Base-by-base conservation (phyloP, 2,888 invertebrate genomes). In the Anodontia alba region DNA sequence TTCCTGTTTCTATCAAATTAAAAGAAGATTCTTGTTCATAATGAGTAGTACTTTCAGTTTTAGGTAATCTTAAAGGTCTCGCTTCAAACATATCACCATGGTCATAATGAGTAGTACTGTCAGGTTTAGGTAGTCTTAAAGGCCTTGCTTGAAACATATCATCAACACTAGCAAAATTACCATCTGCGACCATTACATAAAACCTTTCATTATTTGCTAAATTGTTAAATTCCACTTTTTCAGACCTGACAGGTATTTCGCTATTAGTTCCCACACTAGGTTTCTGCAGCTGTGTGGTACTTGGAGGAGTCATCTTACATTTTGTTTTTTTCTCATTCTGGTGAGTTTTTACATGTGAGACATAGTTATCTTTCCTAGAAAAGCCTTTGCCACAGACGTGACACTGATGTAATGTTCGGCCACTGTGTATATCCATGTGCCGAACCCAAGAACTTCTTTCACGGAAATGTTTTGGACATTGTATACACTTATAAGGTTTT, bases 331-430 rank as follows among this genome's bases (percentile, higher is more conserved):
- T 62, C 23, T 33, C 62, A 62, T 15, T 31, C 62, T 62, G 33
- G 33, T 62, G 62, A 12, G 31, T 15, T 17, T 62, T 62, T 20
- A 62, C 31, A 20, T 62, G 62, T 31, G 62, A 33, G 10, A 62
- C 33, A 17, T 62, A 62, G 33, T 62, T 62, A 62, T 62, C 62
- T 62, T 62, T 62, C 62, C 62, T 62, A 33, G 33, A 31, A 23
- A 62, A 62, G 1, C 62, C 62, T 62, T 33, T 62, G 1, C 62
- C 62, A 17, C 62, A 62, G 7, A 62, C 17, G 20, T 62, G 62
- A 33, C 62, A 62, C 62, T 62, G 62, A 62, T 62, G 62, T 20
- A 62, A 1, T 1, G 17, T 33, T 33, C 62, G 10, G 1, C 62
- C 62, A 33, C 1, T 1, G 33, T 62, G 62, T 17, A 33, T 62